Evolutionary conservation across 2,113 vertebrate species (phyloP).

Genomic region (Gallinago jamesoni): DNA sequence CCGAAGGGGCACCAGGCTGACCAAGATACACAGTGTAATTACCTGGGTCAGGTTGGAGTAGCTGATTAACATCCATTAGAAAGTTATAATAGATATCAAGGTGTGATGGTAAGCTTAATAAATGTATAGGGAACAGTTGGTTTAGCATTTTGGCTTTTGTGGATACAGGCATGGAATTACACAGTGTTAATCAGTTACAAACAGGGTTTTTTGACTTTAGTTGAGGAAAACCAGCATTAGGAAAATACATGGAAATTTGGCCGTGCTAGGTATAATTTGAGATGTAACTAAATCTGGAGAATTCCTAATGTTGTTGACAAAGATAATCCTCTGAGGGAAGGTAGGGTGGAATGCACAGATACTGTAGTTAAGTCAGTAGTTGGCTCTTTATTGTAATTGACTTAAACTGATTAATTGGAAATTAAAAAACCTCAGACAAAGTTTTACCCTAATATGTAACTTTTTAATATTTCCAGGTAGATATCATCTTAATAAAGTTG

Average conservation of each 20-base stretch:
- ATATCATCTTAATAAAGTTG: neutral
- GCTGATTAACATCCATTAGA: neutral
- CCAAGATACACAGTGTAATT: rapidly evolving
- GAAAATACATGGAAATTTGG: neutral
- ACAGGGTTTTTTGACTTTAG: neutral
- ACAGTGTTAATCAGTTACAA: neutral
- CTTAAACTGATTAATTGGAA: neutral
- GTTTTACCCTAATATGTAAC: neutral
- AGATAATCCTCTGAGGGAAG: neutral
- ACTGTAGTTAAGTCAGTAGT: neutral
- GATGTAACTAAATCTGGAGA: neutral
- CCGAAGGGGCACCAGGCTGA: no score
- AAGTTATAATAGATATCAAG: neutral
- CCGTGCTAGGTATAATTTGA: neutral
- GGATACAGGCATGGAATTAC: neutral
- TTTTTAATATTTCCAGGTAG: neutral
- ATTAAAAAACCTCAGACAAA: neutral
- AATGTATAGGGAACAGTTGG: neutral
- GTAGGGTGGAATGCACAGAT: neutral
- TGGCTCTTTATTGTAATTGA: neutral
- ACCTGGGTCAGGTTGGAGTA: neutral
- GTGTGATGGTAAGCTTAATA: neutral
- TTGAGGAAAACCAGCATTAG: neutral
- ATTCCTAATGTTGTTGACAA: neutral
- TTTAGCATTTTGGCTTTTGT: neutral